These are phyloP conservation scores for Xyrichtys novacula DNA, from an alignment of 2,797 vertebrate genomes.

Conservation along the genomic window DNA sequence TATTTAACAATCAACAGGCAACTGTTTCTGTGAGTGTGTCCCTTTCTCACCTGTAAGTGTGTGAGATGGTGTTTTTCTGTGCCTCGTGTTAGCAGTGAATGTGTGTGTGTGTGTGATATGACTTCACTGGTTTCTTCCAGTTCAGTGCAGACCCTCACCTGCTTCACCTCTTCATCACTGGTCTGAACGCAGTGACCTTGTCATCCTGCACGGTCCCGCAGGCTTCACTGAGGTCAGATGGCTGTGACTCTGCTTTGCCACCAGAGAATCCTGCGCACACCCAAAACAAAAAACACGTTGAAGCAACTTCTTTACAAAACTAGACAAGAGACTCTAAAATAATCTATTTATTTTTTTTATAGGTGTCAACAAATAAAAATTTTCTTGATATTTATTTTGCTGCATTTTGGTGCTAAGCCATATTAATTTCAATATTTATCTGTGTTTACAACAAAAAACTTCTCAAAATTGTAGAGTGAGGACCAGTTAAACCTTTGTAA, in stretches of 20 bases:
- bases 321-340: neutral
- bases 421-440: neutral
- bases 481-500: neutral
- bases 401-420: neutral
- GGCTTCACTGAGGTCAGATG: constrained; percentile 82
- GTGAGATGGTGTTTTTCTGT: neutral
- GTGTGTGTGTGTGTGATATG: constrained; percentile 14
- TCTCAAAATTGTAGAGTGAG: neutral
- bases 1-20: neutral
- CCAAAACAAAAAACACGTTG: constrained; percentile 40
- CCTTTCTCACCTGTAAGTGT: constrained; percentile 9
- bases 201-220: constrained; percentile 84
- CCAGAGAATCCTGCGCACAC: constrained; percentile 83
- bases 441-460: neutral
- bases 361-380: neutral
- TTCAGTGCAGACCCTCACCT: constrained; percentile 81
- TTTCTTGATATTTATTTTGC: neutral
- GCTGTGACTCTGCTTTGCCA: constrained; percentile 81
- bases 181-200: constrained; percentile 90
- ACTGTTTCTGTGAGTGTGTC: neutral
- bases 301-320: constrained; percentile 16
- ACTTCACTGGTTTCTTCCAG: constrained; percentile 48
- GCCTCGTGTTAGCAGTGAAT: neutral
- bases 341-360: neutral
- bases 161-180: constrained; percentile 92